Conservation (phyloP, 2,797 vertebrate species). For the Pseudochirops corinnae region DNA sequence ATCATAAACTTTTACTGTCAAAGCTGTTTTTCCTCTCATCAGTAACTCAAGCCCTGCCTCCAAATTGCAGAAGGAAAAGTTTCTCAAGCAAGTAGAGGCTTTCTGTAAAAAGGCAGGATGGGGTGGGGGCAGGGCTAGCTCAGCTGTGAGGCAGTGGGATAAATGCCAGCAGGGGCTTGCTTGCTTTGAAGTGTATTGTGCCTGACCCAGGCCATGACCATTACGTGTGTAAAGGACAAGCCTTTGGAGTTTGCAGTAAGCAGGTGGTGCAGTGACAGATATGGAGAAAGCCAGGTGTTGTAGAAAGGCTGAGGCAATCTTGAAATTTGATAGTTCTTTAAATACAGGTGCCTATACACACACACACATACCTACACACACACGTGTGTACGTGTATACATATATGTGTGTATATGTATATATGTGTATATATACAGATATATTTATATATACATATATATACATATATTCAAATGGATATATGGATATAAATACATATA, state of each 20-base stretch:
- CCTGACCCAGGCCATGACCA: slow-evolving; percentile 2
- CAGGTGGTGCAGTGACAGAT: slow-evolving; percentile 64
- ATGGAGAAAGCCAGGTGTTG: slow-evolving; percentile 15
- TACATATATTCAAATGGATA: too few species aligned
- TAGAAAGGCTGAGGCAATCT: slow-evolving; percentile 1
- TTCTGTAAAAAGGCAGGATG: slow-evolving; percentile 72
- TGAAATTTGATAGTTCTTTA: slow-evolving; percentile 31
- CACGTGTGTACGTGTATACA: accelerated
- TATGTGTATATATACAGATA: too few species aligned
- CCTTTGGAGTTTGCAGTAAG: slow-evolving; percentile 57
- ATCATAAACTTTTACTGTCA: slow-evolving; percentile 62
- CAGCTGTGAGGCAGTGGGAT: slow-evolving; percentile 74
- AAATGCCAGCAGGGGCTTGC: slow-evolving; percentile 60
- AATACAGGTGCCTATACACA: slow-evolving; percentile 24
- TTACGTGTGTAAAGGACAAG: slow-evolving; percentile 36
- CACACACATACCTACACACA: not conserved
- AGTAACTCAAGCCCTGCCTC: slow-evolving; percentile 67
- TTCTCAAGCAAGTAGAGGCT: slow-evolving; percentile 68
- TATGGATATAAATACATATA: too few species aligned
- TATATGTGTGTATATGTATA: too few species aligned
- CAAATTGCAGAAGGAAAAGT: slow-evolving; percentile 63
- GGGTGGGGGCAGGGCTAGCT: slow-evolving; percentile 21
- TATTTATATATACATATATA: not conserved
- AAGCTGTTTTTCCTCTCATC: slow-evolving; percentile 78
- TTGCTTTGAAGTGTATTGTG: slow-evolving; percentile 76